Percentiles rank a stretch among this genome's conserved stretches.
Conservation (phyloP, 2,113 vertebrate genomes). For the Chloebia gouldiae region DNA sequence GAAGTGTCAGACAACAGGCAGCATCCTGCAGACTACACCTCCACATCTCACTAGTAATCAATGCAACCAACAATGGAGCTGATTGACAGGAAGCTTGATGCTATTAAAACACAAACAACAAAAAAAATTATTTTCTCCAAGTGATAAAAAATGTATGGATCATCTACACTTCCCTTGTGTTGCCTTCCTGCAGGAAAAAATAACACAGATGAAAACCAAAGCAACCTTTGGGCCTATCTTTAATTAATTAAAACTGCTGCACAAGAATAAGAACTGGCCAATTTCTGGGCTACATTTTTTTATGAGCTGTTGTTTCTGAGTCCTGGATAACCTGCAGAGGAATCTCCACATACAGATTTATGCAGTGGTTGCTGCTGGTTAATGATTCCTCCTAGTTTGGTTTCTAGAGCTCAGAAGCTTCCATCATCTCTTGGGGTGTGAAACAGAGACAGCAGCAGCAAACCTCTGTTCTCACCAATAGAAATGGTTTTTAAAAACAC, state of each 20-base stretch:
- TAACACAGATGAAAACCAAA: background rate
- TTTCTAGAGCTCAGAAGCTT: background rate
- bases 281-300: background rate
- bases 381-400: background rate
- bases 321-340: background rate
- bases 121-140: background rate
- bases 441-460: background rate
- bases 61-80: constrained; percentile 13
- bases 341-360: background rate
- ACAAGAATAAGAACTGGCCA: background rate
- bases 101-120: background rate
- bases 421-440: background rate
- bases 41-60: background rate
- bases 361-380: background rate
- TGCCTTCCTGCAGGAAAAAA: background rate
- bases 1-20: constrained; percentile 44
- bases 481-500: background rate
- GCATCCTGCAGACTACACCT: background rate
- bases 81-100: constrained; percentile 27
- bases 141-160: background rate
- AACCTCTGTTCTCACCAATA: background rate
- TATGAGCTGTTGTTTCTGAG: background rate
- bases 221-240: background rate
- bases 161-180: background rate
- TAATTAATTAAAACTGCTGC: background rate